Evolutionary conservation across 2,797 vertebrate genomes (phyloP), one percentile per base, ranked within the genome.

Genomic region (Sardinella longiceps): DNA sequence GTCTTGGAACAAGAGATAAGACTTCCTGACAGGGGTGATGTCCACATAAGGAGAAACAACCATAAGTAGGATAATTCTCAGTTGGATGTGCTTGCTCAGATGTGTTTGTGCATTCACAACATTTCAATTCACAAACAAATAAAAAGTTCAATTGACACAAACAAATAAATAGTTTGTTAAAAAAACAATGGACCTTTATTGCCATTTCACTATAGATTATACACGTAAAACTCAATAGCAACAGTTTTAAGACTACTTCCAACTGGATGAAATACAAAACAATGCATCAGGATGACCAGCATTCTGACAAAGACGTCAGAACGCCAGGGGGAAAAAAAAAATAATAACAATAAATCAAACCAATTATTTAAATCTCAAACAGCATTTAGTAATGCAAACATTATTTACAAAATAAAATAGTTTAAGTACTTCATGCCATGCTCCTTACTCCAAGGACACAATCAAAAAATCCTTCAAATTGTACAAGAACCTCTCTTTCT

Each of bases 391-490:
- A 97, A 97, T 94, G 96, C 95, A 97, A 97, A 97, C 94, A 97
- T 97, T 98, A 99, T 99, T 99, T 98, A 98, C 96, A 98, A 94
- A 88, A 97, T 94, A 81, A 90, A 90, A 88, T 89, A 89, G 92
- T 94, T 77, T 77, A 85, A 94, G 95, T 93, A 95, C 93, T 92
- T 97, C 97, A 99, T 98, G 97, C 96, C 96, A 96, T 99, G 96
- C 97, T 94, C 89, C 91, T 93, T 91, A 93, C 91, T 90, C 93
- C 95, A 95, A 94, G 94, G 88, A 96, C 93, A 95, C 94, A 96
- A 96, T 94, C 92, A 93, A 95, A 80, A 48, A 48, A 80, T 94
- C 91, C 93, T 95, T 96, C 93, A 92, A 92, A 91, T 93, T 91
- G 89, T 94, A 95, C 90, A 94, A 94, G 94, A 92, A 93, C 92